Evolutionary conservation across 2,113 vertebrate genomes (phyloP).

Genomic region (Clupea harengus): DNA sequence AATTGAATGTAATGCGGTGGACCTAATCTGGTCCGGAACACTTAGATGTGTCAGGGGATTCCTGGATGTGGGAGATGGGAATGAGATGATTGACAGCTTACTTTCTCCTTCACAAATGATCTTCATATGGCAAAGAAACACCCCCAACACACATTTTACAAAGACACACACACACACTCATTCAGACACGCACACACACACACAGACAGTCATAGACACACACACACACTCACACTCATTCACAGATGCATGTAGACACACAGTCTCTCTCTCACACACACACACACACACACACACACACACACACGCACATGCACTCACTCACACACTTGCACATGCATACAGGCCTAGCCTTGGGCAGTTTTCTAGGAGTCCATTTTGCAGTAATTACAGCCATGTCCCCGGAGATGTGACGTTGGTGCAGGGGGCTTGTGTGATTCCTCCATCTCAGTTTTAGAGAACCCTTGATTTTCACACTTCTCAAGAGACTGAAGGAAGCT

Average conservation of each 20-base stretch:
- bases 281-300: background rate
- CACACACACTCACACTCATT: background rate
- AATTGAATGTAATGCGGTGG: no score
- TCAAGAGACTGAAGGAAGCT: background rate
- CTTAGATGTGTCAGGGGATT: no score
- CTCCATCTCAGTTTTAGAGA: background rate
- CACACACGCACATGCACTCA: background rate
- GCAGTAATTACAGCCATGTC: background rate
- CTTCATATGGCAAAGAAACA: no score
- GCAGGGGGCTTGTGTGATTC: background rate
- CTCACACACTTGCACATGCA: background rate
- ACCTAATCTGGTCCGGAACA: no score
- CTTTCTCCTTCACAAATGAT: no score
- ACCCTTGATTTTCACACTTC: background rate
- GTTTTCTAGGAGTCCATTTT: background rate
- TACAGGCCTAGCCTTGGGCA: background rate
- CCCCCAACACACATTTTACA: no score
- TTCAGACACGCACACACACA: no score
- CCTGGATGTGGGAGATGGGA: no score
- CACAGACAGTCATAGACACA: no score
- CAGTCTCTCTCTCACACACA: no score
- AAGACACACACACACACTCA: no score
- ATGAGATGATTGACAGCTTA: no score
- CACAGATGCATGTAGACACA: background rate
- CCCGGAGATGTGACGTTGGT: background rate